Conservation (phyloP, 2,888 invertebrate genomes). For the Vesta saturnalis region DNA sequence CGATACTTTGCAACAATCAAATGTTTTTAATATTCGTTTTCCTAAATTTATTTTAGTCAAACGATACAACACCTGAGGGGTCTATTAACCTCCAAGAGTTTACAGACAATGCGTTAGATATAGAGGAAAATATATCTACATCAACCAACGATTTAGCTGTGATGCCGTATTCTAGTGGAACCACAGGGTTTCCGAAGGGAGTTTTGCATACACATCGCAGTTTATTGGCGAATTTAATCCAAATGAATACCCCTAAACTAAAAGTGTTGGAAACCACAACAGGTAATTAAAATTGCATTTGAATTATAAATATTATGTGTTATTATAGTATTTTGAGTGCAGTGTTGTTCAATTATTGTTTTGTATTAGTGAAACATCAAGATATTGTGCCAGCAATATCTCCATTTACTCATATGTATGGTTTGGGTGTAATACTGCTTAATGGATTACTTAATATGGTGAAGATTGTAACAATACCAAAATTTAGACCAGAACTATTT, state of each 20-base stretch:
- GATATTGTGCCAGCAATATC: slow-evolving; percentile 74
- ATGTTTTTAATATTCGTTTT: no score
- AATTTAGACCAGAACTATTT: slow-evolving; percentile 77
- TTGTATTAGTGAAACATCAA: slow-evolving; percentile 66
- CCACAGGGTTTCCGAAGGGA: slow-evolving; percentile 84
- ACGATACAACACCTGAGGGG: slow-evolving; percentile 65
- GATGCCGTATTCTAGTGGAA: slow-evolving; percentile 87
- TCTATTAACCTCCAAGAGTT: slow-evolving; percentile 71
- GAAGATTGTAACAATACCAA: slow-evolving; percentile 74
- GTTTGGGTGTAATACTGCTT: slow-evolving; percentile 70
- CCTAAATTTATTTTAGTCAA: slow-evolving; percentile 50
- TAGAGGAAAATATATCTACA: slow-evolving; percentile 64
- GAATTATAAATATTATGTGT: neutral
- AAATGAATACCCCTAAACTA: slow-evolving; percentile 24
- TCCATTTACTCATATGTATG: slow-evolving; percentile 87
- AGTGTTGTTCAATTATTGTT: neutral
- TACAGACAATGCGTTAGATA: slow-evolving; percentile 62
- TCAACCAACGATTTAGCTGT: slow-evolving; percentile 69
- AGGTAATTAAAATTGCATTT: slow-evolving; percentile 4
- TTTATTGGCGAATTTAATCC: slow-evolving; percentile 63
- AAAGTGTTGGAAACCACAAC: slow-evolving; percentile 20
- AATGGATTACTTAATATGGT: slow-evolving; percentile 64
- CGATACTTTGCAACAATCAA: no score
- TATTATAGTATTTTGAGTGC: neutral
- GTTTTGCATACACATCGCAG: slow-evolving; percentile 73